Percentiles rank a stretch among this genome's conserved stretches.
Evolutionary conservation across 2,113 vertebrate species (phyloP).

Genomic region (Ailuropoda melanoleuca): DNA sequence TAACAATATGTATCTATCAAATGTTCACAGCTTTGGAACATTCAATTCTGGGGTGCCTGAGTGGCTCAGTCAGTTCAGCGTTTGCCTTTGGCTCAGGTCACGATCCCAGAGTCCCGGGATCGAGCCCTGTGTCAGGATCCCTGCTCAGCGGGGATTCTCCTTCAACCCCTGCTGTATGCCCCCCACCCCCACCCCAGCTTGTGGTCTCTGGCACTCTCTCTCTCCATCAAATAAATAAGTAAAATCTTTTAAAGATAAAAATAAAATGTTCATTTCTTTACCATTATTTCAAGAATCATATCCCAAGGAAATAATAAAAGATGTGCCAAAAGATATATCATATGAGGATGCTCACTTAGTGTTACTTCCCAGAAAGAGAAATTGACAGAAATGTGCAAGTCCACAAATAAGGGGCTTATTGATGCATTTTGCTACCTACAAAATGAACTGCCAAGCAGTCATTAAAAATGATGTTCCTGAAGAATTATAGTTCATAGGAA

Average conservation of each 20-base stretch:
- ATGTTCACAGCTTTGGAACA: not conserved
- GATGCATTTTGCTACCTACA: not conserved
- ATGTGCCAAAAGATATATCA: not conserved
- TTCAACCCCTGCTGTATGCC: not conserved
- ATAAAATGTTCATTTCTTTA: not conserved
- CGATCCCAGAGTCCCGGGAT: not conserved
- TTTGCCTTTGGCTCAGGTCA: not conserved
- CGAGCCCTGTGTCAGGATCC: not conserved
- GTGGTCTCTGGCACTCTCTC: too few species aligned
- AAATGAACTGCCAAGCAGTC: constrained; percentile 28
- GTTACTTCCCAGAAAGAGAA: constrained; percentile 18
- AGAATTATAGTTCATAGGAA: constrained; percentile 20
- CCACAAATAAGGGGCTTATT: not conserved
- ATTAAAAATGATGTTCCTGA: constrained; percentile 44
- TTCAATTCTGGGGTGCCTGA: not conserved
- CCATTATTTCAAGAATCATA: not conserved
- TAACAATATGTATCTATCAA: not conserved
- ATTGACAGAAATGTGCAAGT: not conserved
- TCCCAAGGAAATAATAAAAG: constrained; percentile 6
- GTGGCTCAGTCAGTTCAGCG: not conserved
- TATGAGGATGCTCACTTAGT: not conserved
- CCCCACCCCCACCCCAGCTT: too few species aligned
- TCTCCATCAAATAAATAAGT: not conserved
- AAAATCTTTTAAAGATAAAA: not conserved
- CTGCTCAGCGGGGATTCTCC: not conserved